Base-by-base conservation (phyloP, 92 coral and sea anemone genomes). In the Phenganax subtilis region DNA sequence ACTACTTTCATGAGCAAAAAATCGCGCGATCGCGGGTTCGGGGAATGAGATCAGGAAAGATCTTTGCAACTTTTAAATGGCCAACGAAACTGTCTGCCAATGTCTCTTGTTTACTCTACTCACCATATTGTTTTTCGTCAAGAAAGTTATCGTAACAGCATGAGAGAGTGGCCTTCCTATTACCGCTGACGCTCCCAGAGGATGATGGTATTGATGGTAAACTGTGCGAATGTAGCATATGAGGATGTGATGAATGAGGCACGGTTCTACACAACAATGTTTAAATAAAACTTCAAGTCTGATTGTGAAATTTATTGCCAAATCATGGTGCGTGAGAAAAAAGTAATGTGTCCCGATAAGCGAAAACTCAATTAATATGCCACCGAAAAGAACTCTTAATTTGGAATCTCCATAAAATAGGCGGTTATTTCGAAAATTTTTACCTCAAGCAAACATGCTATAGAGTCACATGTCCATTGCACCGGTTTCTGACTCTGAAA, bases 241-340 rank as follows among this genome's bases (percentile, higher is more conserved):
- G 82, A 15, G 82, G 82, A 10, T 78, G 72, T 16, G 44, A 9
- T 14, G 82, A 62, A 12, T 78, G 82, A 17, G 82, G 82, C 9
- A 61, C 82, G 12, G 72, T 63, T 63, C 82, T 78, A 63, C 12
- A 57, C 1, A 16, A 15, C n/a, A 12, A 78, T 10, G 37, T 14
- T 37, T 37, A 5, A 37, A 37, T 14, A 14, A 59, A 25, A 3
- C 16, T 6, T 59, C 7, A 1, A 59, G 16, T 20, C 65, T 59
- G n/a, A 14, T 6, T 1, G n/a, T 59, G 65, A 59, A 25, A 59
- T 14, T 20, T 20, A 20, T 20, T 20, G 25, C 25, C 25, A 20
- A 20, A 20, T 20, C 25, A 20, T 20, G 25, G 25, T 20, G 25
- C 25, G 25, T 20, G 25, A 20, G 25, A 20, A 20, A 20, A 20